Evolutionary conservation across 2,888 invertebrate species (phyloP).

Genomic region (Apamea anceps): DNA sequence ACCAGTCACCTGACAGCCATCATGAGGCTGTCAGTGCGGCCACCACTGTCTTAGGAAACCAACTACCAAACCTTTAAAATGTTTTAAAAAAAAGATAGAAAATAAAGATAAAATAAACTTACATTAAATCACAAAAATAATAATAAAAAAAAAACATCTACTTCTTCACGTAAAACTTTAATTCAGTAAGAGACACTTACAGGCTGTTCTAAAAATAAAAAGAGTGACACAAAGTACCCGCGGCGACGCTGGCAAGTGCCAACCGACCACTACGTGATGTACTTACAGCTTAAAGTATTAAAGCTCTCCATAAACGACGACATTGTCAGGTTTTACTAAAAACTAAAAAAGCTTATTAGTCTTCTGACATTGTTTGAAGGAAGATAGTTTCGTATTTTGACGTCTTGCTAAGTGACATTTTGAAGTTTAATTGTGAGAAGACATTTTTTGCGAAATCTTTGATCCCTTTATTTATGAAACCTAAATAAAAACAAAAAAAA

Average conservation of each 20-base stretch:
- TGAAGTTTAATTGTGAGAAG: neutral
- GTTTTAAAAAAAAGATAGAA: too few species aligned
- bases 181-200: constrained; percentile 36
- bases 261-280: constrained; percentile 18
- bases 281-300: constrained; percentile 26
- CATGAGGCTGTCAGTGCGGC: too few species aligned
- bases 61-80: neutral
- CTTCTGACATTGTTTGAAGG: neutral
- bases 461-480: too few species aligned
- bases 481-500: too few species aligned
- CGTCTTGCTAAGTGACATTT: neutral
- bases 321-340: neutral
- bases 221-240: constrained; percentile 10
- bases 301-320: constrained; percentile 15
- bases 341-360: neutral
- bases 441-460: too few species aligned
- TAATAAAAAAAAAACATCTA: neutral
- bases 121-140: neutral
- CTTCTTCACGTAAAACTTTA: constrained; percentile 20
- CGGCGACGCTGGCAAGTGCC: constrained; percentile 22
- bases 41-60: too few species aligned
- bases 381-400: neutral
- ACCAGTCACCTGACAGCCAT: too few species aligned
- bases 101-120: neutral
- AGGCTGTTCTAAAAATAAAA: constrained; percentile 32